Conservation (phyloP, 1,140 invertebrate species). For the Antheraea mylitta region DNA sequence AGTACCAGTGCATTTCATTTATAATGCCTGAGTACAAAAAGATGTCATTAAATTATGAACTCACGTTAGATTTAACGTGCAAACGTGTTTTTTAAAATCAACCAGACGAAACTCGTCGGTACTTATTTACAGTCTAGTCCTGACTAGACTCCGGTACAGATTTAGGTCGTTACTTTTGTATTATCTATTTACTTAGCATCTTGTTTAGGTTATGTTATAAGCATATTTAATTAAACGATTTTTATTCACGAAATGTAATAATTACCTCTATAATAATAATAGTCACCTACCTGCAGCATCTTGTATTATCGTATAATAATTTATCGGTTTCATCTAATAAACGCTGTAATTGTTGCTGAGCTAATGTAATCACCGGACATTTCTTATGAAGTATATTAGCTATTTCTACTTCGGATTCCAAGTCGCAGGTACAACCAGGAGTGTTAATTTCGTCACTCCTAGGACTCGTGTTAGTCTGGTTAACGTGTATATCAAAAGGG, state of each 20-base stretch:
- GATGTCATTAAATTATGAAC: too few relatives aligned
- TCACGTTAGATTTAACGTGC: too few relatives aligned
- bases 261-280: background rate
- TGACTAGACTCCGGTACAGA: too few relatives aligned
- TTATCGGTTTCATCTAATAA: conserved; percentile 61
- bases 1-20: too few relatives aligned
- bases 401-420: conserved; percentile 55
- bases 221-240: too few relatives aligned
- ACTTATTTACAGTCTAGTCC: too few relatives aligned
- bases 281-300: conserved; percentile 45
- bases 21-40: too few relatives aligned
- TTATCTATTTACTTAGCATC: too few relatives aligned
- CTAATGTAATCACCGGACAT: conserved; percentile 64
- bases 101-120: too few relatives aligned
- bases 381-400: conserved; percentile 66
- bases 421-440: conserved; percentile 51
- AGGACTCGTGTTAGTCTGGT: conserved; percentile 42
- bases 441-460: conserved; percentile 21
- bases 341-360: conserved; percentile 58
- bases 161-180: too few relatives aligned
- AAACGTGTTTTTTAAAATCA: too few relatives aligned
- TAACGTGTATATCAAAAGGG: conserved; percentile 28
- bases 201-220: too few relatives aligned
- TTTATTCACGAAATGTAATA: background rate
- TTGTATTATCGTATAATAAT: conserved; percentile 47